Conservation (phyloP, 92 coral and sea anemone species). For the Palythoa heliodiscus region DNA sequence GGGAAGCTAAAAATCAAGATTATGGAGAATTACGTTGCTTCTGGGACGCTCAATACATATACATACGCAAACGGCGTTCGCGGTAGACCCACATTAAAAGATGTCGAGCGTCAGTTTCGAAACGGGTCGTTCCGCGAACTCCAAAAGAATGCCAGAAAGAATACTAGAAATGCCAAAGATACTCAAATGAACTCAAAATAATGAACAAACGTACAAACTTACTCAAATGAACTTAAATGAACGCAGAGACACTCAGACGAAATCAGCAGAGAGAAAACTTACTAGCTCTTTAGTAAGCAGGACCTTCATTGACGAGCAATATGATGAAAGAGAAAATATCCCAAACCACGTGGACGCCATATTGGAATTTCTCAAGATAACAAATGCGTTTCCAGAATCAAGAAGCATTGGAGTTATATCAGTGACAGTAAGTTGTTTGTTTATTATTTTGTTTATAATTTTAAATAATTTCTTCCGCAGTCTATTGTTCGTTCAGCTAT, state of each 20-base stretch:
- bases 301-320: constrained; percentile 46
- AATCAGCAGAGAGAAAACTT: constrained; percentile 40
- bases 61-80: too few species aligned
- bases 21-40: constrained; percentile 1
- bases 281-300: constrained; percentile 27
- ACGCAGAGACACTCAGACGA: constrained; percentile 47
- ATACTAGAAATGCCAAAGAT: too few species aligned
- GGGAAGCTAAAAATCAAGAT: too few species aligned
- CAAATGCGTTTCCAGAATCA: constrained; percentile 50
- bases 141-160: constrained; percentile 30
- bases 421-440: too few species aligned
- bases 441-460: too few species aligned
- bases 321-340: constrained; percentile 47
- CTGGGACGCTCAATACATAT: constrained; percentile 22
- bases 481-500: too few species aligned
- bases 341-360: constrained; percentile 40
- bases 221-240: constrained; percentile 42
- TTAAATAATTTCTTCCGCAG: too few species aligned
- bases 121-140: constrained; percentile 39
- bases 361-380: constrained; percentile 48
- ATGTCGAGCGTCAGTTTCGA: too few species aligned
- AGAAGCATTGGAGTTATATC: constrained; percentile 43
- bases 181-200: too few species aligned
- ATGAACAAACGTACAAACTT: constrained; percentile 12
- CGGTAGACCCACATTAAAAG: too few species aligned